A percentile compares a stretch with the other conserved stretches of the same genome.
These are phyloP conservation scores for Leucoma salicis DNA, from an alignment of 2,888 invertebrate species.

Conservation along the genomic window DNA sequence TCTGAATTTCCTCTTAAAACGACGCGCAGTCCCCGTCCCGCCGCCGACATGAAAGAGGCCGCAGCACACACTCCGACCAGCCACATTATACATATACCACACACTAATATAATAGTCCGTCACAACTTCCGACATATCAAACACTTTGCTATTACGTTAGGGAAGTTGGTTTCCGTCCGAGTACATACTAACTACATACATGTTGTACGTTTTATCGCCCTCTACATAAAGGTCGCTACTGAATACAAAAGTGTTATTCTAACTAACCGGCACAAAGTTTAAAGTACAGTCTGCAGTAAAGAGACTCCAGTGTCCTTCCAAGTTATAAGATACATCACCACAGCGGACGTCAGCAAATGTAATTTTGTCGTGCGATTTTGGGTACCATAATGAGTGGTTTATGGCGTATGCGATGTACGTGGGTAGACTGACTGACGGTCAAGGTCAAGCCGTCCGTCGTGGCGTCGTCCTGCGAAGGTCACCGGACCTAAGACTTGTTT, in stretches of 20 bases:
- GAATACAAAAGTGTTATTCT: constrained; percentile 38
- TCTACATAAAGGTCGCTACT: constrained; percentile 40
- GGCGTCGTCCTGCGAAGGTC: constrained; percentile 41
- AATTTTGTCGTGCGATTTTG: constrained; percentile 30
- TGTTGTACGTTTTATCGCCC: constrained; percentile 23
- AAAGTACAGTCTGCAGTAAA: constrained; percentile 18
- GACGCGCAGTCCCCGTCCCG: constrained; percentile 30
- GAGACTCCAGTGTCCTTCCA: constrained; percentile 10
- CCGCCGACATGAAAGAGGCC: constrained; percentile 29
- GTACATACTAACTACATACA: constrained; percentile 13
- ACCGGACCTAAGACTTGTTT: constrained; percentile 30
- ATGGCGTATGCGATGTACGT: constrained; percentile 39
- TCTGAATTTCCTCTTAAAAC: too few relatives aligned
- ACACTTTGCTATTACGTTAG: constrained; percentile 48
- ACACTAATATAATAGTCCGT: constrained; percentile 40
- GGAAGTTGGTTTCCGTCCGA: constrained; percentile 51
- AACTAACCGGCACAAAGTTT: constrained; percentile 25
- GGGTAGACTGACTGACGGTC: constrained; percentile 43
- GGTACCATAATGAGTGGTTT: constrained; percentile 36
- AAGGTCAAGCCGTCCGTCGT: constrained; percentile 39
- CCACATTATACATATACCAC: constrained; percentile 6
- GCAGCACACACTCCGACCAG: constrained; percentile 32
- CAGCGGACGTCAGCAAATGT: constrained; percentile 23
- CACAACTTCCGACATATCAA: constrained; percentile 54
- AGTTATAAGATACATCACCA: constrained; percentile 18